phyloP scores from a whole-genome alignment of 2,888 invertebrate genomes.

The Drosophila algonquin region DNA sequence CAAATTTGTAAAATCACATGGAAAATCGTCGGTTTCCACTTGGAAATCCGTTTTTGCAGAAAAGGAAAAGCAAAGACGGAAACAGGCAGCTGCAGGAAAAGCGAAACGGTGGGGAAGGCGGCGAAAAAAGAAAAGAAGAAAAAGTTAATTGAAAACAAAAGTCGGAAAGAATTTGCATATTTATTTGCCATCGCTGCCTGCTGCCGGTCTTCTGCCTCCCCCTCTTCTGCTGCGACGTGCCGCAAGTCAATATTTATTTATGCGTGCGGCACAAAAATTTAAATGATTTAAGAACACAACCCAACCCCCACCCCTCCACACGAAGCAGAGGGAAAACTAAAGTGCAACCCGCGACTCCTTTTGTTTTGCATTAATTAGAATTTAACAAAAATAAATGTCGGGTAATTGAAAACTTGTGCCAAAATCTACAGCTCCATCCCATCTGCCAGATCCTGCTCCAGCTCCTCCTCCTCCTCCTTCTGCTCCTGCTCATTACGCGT shows the following conservation, averaged over 20 bases:
- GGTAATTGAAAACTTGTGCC: slow-evolving; percentile 75
- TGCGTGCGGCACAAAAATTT: slow-evolving; percentile 62
- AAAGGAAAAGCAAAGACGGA: slow-evolving; percentile 8
- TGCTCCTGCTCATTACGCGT: background rate
- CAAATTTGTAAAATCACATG: slow-evolving; percentile 53
- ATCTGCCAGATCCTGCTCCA: background rate
- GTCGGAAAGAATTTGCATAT: slow-evolving; percentile 76
- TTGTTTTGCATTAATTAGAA: slow-evolving; percentile 71
- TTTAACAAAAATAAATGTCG: slow-evolving; percentile 74
- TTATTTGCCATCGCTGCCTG: slow-evolving; percentile 56
- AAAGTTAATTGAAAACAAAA: slow-evolving; percentile 80
- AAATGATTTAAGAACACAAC: slow-evolving; percentile 60
- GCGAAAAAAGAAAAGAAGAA: slow-evolving; percentile 17
- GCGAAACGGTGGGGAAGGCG: background rate
- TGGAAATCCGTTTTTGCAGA: background rate
- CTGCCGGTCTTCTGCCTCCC: background rate
- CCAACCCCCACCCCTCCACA: too few relatives aligned
- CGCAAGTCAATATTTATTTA: slow-evolving; percentile 75
- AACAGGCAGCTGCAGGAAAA: slow-evolving; percentile 17
- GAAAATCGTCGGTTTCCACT: background rate
- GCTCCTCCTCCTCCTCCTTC: background rate
- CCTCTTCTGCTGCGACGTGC: slow-evolving; percentile 47
- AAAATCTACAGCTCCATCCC: background rate
- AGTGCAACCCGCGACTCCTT: slow-evolving; percentile 20
- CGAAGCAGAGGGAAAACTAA: slow-evolving; percentile 25